Conservation (phyloP, 2,797 vertebrate species). For the Gymnocypris eckloni region DNA sequence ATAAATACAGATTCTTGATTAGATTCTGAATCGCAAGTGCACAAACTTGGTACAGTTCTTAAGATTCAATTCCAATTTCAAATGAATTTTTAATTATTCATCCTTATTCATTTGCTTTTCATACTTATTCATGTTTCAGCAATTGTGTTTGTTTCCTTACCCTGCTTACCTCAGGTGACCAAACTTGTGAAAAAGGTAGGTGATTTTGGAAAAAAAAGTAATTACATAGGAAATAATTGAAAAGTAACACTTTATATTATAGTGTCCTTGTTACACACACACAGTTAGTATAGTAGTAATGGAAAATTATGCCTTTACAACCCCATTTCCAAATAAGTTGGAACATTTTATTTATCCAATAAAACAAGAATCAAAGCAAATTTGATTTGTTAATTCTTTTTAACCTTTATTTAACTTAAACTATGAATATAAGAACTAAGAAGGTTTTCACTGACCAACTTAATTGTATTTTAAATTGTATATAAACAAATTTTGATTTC, state of each 20-base stretch:
- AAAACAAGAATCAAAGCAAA: not conserved
- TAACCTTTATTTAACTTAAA: not conserved
- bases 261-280: not conserved
- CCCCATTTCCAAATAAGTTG: not conserved
- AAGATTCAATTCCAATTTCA: not conserved
- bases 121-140: slow-evolving; percentile 49
- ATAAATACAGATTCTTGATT: not conserved
- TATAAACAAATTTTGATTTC: not conserved
- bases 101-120: slow-evolving; percentile 30
- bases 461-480: not conserved
- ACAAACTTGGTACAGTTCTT: not conserved
- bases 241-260: not conserved
- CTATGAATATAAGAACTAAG: not conserved
- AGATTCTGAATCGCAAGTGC: not conserved
- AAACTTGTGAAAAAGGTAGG: slow-evolving; percentile 90
- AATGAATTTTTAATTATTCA: not conserved
- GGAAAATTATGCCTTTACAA: not conserved
- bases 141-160: slow-evolving; percentile 77
- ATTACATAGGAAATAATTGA: not conserved
- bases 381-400: not conserved
- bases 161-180: slow-evolving; percentile 89
- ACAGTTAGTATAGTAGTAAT: not conserved
- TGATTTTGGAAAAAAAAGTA: slow-evolving; percentile 44
- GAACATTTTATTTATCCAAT: not conserved
- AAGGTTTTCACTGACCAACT: not conserved